A percentile compares a stretch with the other conserved stretches of the same genome.
phyloP scores from a whole-genome alignment of 2,888 invertebrate genomes.

The Pinctada fucata region DNA sequence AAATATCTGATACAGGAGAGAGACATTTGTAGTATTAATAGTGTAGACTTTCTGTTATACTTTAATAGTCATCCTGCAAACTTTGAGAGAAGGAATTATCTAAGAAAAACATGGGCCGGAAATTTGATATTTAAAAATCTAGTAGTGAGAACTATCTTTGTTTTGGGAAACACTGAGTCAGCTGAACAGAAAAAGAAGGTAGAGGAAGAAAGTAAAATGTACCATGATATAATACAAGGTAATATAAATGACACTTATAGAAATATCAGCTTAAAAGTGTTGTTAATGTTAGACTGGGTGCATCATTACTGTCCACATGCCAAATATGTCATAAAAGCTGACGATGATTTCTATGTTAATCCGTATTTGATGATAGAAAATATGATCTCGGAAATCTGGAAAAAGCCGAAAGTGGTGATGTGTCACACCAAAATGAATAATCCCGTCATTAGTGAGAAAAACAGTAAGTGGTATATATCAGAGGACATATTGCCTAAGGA shows the following conservation, averaged over 20 bases:
- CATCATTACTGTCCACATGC: slow-evolving; percentile 30
- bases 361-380: slow-evolving; percentile 38
- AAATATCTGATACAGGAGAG: slow-evolving; percentile 6
- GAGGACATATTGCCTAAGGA: slow-evolving; percentile 11
- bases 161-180: slow-evolving; percentile 28
- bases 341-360: slow-evolving; percentile 43
- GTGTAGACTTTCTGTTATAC: slow-evolving; percentile 34
- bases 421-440: slow-evolving; percentile 29
- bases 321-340: slow-evolving; percentile 34
- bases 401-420: slow-evolving; percentile 12
- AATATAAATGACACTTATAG: slow-evolving; percentile 27
- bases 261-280: slow-evolving; percentile 35
- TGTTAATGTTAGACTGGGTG: slow-evolving; percentile 34
- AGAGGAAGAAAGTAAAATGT: slow-evolving; percentile 22
- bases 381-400: slow-evolving; percentile 23
- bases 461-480: slow-evolving; percentile 36
- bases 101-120: slow-evolving; percentile 36
- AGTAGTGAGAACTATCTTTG: slow-evolving; percentile 26
- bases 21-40: slow-evolving; percentile 9
- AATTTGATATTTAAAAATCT: slow-evolving; percentile 28
- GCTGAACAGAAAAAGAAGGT: slow-evolving; percentile 22
- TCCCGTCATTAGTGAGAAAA: slow-evolving; percentile 21
- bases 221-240: slow-evolving; percentile 36
- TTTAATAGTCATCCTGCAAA: slow-evolving; percentile 27
- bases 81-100: slow-evolving; percentile 11